Evolutionary conservation across 2,888 invertebrate genomes (phyloP).

Genomic region (Acrocyrtus sp.): DNA sequence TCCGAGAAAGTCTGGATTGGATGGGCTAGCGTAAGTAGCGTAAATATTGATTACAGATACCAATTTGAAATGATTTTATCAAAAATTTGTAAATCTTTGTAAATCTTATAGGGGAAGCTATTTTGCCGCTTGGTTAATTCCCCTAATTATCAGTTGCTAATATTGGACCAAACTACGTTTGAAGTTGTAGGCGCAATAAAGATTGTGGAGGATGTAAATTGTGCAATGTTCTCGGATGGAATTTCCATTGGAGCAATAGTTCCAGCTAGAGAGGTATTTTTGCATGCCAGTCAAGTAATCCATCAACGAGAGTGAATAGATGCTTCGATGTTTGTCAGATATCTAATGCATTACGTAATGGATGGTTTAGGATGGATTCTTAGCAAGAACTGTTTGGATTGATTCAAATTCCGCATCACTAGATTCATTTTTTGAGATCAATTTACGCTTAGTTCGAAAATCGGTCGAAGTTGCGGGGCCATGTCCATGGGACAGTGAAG

Average conservation of each 20-base stretch:
- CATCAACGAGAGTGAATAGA: background rate
- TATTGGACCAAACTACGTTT: constrained; percentile 70
- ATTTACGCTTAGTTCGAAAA: constrained; percentile 80
- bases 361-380: constrained; percentile 82
- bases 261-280: constrained; percentile 79
- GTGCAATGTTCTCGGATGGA: constrained; percentile 79
- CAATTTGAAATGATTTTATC: constrained; percentile 20
- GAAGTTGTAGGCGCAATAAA: constrained; percentile 52
- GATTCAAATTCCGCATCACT: constrained; percentile 68
- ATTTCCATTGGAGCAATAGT: constrained; percentile 82
- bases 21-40: constrained; percentile 78
- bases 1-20: constrained; percentile 88
- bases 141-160: constrained; percentile 70
- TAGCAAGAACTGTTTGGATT: constrained; percentile 77
- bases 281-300: too few species aligned
- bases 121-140: constrained; percentile 71
- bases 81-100: constrained; percentile 60
- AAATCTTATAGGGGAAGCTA: constrained; percentile 78
- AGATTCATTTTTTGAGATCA: constrained; percentile 73
- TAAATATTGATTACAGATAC: background rate
- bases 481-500: constrained; percentile 78
- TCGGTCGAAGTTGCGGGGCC: constrained; percentile 81
- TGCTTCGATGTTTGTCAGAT: background rate
- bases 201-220: constrained; percentile 66
- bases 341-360: too few species aligned